Conservation (phyloP, 2,797 vertebrate species). For the Rhinoraja longicauda region DNA sequence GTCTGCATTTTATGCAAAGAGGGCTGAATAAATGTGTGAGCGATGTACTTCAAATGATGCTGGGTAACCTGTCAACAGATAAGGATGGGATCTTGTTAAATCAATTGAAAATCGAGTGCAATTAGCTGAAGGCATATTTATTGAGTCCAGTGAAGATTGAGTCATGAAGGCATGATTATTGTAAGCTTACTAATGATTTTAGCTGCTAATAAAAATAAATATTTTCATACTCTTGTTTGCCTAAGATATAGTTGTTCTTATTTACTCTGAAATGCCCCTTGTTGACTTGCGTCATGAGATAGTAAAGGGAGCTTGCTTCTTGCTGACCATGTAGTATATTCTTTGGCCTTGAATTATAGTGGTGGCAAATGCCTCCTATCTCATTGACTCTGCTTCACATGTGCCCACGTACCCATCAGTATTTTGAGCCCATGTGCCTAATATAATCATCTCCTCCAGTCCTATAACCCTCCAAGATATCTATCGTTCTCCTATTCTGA, state of each 20-base stretch:
- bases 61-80: neutral
- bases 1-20: neutral
- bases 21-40: neutral
- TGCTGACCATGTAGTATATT: neutral
- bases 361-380: neutral
- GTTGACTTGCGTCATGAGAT: neutral
- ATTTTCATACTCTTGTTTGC: neutral
- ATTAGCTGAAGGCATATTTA: neutral
- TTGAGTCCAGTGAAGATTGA: neutral
- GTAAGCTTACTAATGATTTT: neutral
- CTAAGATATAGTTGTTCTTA: neutral
- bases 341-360: neutral
- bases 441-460: too few relatives aligned
- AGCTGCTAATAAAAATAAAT: neutral
- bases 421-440: too few relatives aligned
- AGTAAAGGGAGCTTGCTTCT: neutral
- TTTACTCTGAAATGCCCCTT: neutral
- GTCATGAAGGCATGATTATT: neutral
- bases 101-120: neutral
- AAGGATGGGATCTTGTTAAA: neutral
- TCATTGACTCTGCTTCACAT: neutral
- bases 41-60: neutral
- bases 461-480: too few relatives aligned
- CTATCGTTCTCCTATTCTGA: too few relatives aligned
- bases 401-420: neutral